phyloP scores from a whole-genome alignment of 2,113 vertebrate species.

The Seriola aureovittata region DNA sequence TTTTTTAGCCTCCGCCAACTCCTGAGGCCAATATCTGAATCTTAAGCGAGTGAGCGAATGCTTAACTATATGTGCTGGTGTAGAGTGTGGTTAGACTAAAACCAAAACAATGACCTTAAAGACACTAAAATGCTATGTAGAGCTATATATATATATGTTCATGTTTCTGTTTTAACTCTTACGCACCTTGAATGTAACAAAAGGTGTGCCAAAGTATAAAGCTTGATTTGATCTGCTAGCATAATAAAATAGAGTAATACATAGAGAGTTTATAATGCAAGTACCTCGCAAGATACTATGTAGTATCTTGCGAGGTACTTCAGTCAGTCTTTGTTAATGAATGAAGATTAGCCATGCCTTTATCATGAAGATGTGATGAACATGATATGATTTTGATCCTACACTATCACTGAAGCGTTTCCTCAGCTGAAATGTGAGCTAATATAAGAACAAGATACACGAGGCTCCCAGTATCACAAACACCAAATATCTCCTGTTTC shows the following conservation, averaged over 20 bases:
- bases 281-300: too few species aligned
- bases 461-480: slow-evolving; percentile 37
- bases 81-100: too few species aligned
- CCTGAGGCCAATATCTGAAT: neutral
- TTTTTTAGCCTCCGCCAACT: neutral
- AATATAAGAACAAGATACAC: slow-evolving; percentile 50
- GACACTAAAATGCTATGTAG: too few species aligned
- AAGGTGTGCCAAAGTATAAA: too few species aligned
- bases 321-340: slow-evolving; percentile 11
- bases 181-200: too few species aligned
- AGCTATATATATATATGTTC: too few species aligned
- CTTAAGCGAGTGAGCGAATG: neutral
- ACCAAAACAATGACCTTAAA: too few species aligned
- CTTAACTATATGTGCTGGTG: neutral
- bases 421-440: slow-evolving; percentile 14
- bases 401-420: neutral
- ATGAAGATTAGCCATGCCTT: neutral
- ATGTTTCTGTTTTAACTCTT: too few species aligned
- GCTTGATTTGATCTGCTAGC: too few species aligned
- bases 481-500: slow-evolving; percentile 58
- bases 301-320: neutral
- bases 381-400: neutral
- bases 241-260: too few species aligned
- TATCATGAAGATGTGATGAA: slow-evolving; percentile 10
- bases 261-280: too few species aligned